These are phyloP conservation scores for Andrena haemorrhoa DNA, from an alignment of 2,888 invertebrate genomes.

Conservation along the genomic window DNA sequence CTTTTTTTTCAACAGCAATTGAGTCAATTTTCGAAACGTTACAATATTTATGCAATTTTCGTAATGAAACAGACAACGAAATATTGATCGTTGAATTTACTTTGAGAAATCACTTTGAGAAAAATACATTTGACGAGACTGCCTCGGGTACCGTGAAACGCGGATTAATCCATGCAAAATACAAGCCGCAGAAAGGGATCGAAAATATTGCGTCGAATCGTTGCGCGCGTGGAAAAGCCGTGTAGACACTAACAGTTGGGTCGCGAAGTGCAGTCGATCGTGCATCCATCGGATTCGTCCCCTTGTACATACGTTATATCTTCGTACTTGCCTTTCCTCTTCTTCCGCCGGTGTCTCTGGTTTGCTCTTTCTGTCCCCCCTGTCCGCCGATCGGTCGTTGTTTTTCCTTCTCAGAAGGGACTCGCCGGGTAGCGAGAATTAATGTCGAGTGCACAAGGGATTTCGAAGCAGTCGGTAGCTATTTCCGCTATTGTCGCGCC, in stretches of 20 bases:
- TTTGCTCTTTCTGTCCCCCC: neutral
- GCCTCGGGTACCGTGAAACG: too few relatives aligned
- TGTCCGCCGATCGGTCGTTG: slow-evolving; percentile 34
- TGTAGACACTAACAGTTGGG: slow-evolving; percentile 27
- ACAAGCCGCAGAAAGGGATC: neutral
- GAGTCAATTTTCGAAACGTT: too few relatives aligned
- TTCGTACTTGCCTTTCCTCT: slow-evolving; percentile 35
- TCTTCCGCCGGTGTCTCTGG: neutral
- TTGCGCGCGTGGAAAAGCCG: neutral
- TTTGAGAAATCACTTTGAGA: too few relatives aligned
- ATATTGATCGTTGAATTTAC: too few relatives aligned
- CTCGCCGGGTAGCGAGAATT: slow-evolving; percentile 60
- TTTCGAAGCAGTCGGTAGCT: slow-evolving; percentile 66
- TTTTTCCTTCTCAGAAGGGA: slow-evolving; percentile 53
- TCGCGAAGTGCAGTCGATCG: slow-evolving; percentile 48
- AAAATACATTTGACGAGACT: too few relatives aligned
- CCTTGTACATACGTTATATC: slow-evolving; percentile 20
- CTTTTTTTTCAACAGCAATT: too few relatives aligned
- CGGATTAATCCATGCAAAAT: too few relatives aligned
- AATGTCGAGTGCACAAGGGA: slow-evolving; percentile 59
- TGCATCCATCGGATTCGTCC: slow-evolving; percentile 45
- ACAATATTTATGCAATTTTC: too few relatives aligned
- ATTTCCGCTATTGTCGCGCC: slow-evolving; percentile 66
- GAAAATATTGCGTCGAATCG: neutral
- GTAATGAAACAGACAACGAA: too few relatives aligned